Evolutionary conservation across 2,797 vertebrate species (phyloP).

Genomic region (Myotis myotis): DNA sequence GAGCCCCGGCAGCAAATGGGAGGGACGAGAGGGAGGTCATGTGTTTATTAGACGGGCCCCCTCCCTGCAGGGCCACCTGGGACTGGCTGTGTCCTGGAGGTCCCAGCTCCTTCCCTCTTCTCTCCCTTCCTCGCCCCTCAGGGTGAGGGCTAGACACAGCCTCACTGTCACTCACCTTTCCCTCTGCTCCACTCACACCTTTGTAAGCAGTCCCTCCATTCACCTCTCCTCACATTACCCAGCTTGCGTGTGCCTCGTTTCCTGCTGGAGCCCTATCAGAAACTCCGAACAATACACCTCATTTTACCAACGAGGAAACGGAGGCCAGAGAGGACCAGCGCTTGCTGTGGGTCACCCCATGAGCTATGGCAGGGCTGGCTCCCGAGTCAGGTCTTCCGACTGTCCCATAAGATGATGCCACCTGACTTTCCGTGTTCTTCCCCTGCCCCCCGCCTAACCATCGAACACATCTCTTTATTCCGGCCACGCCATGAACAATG

Average conservation of each 20-base stretch:
- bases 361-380: not conserved
- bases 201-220: not conserved
- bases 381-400: not conserved
- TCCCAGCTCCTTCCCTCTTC: not conserved
- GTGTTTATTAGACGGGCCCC: no score
- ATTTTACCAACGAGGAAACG: not conserved
- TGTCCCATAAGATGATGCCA: not conserved
- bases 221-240: not conserved
- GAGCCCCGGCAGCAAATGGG: not conserved
- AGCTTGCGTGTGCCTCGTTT: fast-evolving
- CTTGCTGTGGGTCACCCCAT: not conserved
- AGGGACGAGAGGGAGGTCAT: not conserved
- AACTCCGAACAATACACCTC: not conserved
- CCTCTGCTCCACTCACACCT: not conserved
- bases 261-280: not conserved
- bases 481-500: not conserved
- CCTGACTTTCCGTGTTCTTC: not conserved
- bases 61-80: not conserved
- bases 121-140: not conserved
- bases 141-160: not conserved
- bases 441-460: not conserved
- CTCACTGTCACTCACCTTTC: not conserved
- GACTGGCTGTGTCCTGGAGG: not conserved
- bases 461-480: not conserved
- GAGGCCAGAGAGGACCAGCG: not conserved